These are phyloP conservation scores for Ceryle rudis DNA, from an alignment of 2,797 vertebrate genomes.

Conservation along the genomic window DNA sequence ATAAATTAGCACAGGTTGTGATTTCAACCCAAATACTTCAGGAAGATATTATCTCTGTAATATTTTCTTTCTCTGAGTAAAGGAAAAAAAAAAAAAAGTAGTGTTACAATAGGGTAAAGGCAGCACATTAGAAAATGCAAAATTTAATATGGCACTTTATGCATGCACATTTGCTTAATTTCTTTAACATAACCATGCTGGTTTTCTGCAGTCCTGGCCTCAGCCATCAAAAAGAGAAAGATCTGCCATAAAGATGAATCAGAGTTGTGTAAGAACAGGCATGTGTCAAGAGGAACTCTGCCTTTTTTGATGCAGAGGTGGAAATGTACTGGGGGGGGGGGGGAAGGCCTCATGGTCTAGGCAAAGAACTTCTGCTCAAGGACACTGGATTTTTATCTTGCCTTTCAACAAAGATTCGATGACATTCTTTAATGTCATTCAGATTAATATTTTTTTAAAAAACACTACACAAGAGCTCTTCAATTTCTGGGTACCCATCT, in stretches of 20 bases:
- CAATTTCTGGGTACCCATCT: neutral
- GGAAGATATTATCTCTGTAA: neutral
- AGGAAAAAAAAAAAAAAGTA: neutral
- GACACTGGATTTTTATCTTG: neutral
- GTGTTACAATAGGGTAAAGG: neutral
- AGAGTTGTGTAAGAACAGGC: neutral
- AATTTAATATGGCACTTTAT: neutral
- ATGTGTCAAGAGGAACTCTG: neutral
- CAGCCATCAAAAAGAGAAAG: neutral
- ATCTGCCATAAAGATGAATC: neutral
- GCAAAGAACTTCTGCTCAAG: neutral
- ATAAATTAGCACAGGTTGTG: neutral
- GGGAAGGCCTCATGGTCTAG: neutral
- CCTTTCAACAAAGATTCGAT: neutral
- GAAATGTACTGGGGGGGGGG: neutral
- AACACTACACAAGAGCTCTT: neutral
- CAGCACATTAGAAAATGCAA: neutral
- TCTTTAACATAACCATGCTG: neutral
- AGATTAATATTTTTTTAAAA: neutral
- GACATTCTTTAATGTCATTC: neutral
- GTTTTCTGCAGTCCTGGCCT: neutral
- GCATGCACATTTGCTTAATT: neutral
- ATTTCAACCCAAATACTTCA: neutral
- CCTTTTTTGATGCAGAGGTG: neutral
- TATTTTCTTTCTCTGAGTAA: neutral